phyloP scores from a whole-genome alignment of 2,888 invertebrate species.

The Agriotes lineatus region DNA sequence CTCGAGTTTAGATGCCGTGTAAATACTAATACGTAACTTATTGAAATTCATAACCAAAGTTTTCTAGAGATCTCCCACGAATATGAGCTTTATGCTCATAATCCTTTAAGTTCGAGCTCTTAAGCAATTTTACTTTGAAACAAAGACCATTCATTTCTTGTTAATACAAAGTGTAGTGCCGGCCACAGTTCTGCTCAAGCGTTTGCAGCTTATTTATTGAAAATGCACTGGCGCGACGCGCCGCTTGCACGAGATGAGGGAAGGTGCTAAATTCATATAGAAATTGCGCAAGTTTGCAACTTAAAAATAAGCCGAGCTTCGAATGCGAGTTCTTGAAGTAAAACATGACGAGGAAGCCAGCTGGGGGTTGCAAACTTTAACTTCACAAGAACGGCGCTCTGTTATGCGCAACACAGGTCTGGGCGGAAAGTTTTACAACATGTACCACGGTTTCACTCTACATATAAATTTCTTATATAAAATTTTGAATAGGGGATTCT shows the following conservation, averaged over 20 bases:
- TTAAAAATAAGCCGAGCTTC: slow-evolving; percentile 60
- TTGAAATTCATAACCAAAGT: slow-evolving; percentile 63
- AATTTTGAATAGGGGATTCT: slow-evolving; percentile 59
- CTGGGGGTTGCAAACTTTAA: slow-evolving; percentile 57
- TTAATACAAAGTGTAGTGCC: slow-evolving; percentile 55
- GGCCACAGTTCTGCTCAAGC: slow-evolving; percentile 41
- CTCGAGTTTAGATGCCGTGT: slow-evolving; percentile 55
- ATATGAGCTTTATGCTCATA: slow-evolving; percentile 58
- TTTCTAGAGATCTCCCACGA: slow-evolving; percentile 52
- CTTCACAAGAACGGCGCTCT: slow-evolving; percentile 51
- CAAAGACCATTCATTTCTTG: slow-evolving; percentile 61
- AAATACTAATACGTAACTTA: slow-evolving; percentile 63
- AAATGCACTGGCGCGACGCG: neutral
- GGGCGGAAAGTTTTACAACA: slow-evolving; percentile 62
- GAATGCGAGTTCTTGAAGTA: slow-evolving; percentile 56
- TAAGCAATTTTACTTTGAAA: slow-evolving; percentile 59
- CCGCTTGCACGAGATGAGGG: slow-evolving; percentile 46
- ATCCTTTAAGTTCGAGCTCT: slow-evolving; percentile 57
- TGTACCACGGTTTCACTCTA: slow-evolving; percentile 61
- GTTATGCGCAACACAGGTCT: slow-evolving; percentile 48
- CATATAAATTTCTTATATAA: slow-evolving; percentile 62
- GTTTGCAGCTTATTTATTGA: slow-evolving; percentile 9
- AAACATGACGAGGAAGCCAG: slow-evolving; percentile 60
- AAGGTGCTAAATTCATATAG: slow-evolving; percentile 55
- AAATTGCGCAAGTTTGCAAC: slow-evolving; percentile 60